Evolutionary conservation across 2,888 invertebrate genomes (phyloP).

Genomic region (Drosophila nr. perissopoda): DNA sequence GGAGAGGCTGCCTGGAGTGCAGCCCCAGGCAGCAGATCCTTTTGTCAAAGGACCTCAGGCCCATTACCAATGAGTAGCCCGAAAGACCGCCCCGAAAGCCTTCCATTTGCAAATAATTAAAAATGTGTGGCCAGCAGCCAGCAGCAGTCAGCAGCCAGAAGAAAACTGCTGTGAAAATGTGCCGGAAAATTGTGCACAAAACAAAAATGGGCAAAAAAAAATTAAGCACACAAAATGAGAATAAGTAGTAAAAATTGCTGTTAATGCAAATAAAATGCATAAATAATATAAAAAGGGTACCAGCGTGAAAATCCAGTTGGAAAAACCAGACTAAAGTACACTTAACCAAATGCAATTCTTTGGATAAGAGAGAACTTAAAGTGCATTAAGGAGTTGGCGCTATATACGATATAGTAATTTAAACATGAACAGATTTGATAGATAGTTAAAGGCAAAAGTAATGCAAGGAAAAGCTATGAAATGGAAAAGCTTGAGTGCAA

Average conservation of each 20-base stretch:
- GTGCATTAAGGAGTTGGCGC: neutral
- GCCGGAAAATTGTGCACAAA: constrained; percentile 63
- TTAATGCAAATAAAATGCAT: constrained; percentile 53
- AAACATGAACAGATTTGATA: neutral
- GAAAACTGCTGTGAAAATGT: constrained; percentile 45
- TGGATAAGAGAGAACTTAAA: neutral
- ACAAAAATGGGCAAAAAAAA: constrained; percentile 37
- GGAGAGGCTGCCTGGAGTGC: constrained; percentile 18
- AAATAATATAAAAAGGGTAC: constrained; percentile 9
- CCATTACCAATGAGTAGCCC: constrained; percentile 51
- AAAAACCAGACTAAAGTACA: neutral
- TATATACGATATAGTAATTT: neutral
- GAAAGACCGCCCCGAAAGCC: constrained; percentile 28
- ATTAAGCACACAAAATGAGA: constrained; percentile 39
- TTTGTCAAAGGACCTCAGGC: constrained; percentile 48
- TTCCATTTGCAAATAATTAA: constrained; percentile 72
- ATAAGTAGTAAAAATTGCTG: constrained; percentile 57
- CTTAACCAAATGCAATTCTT: neutral
- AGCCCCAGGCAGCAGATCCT: constrained; percentile 34
- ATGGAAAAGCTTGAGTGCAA: neutral
- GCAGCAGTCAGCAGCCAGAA: constrained; percentile 21
- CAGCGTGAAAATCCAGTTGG: neutral
- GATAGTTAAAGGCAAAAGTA: neutral
- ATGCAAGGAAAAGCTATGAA: neutral
- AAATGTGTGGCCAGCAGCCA: constrained; percentile 58